Evolutionary conservation across 92 coral and sea anemone genomes (phyloP).

Genomic region (Scolanthus callimorphus): DNA sequence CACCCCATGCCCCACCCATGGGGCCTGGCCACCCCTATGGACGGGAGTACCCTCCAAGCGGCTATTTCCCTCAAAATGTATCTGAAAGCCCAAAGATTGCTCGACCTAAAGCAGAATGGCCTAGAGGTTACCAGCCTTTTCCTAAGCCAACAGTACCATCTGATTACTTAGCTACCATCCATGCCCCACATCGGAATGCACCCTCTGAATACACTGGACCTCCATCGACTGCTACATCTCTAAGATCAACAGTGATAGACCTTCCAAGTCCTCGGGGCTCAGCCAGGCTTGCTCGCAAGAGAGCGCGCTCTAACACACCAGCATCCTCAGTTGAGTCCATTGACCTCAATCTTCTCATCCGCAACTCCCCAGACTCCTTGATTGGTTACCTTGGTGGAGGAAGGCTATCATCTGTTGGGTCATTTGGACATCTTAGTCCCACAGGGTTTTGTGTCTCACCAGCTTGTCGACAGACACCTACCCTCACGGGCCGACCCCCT

Average conservation of each 20-base stretch:
- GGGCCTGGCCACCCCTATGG: constrained; percentile 23
- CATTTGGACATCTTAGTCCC: constrained; percentile 95
- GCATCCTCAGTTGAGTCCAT: constrained; percentile 89
- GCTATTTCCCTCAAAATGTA: constrained; percentile 15
- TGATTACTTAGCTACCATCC: constrained; percentile 68
- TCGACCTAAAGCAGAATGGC: constrained; percentile 99
- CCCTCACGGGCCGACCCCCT: constrained; percentile 34
- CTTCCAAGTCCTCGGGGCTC: constrained; percentile 82
- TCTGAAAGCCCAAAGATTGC: constrained; percentile 57
- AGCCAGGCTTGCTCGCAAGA: constrained; percentile 71
- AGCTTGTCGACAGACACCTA: constrained; percentile 50
- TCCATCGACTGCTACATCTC: constrained; percentile 96
- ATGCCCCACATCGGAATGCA: constrained; percentile 41
- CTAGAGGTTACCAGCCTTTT: constrained; percentile 60
- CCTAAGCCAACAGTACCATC: constrained; percentile 75
- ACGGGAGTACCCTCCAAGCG: constrained; percentile 39
- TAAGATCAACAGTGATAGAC: constrained; percentile 86
- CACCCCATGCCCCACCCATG: constrained; percentile 28
- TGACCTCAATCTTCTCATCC: constrained; percentile 84
- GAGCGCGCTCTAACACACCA: constrained; percentile 88
- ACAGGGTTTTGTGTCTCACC: constrained; percentile 75
- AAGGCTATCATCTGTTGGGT: constrained; percentile 89
- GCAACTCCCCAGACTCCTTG: constrained; percentile 95
- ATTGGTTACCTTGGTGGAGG: constrained; percentile 81
- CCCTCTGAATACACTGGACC: constrained; percentile 76